Conservation (phyloP, 2,797 vertebrate species). For the Luscinia luscinia region DNA sequence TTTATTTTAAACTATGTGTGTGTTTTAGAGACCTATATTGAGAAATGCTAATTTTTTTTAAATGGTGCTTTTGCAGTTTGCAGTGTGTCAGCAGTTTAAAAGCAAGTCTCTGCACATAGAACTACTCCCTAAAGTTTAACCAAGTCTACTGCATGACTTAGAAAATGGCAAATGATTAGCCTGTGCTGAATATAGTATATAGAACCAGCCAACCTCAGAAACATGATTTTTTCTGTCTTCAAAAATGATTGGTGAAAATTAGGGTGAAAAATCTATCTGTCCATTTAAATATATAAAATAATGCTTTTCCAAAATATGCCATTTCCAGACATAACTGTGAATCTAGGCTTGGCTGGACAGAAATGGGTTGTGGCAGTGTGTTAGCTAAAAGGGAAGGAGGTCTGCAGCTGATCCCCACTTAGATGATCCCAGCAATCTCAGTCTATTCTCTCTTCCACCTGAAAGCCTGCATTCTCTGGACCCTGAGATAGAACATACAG, state of each 20-base stretch:
- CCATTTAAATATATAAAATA: not conserved
- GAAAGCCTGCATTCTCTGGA: not conserved
- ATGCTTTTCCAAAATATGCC: not conserved
- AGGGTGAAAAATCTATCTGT: not conserved
- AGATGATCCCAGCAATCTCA: not conserved
- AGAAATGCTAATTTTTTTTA: slow-evolving; percentile 51
- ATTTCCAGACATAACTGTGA: not conserved
- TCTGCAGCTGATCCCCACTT: not conserved
- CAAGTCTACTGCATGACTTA: not conserved
- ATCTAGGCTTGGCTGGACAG: not conserved
- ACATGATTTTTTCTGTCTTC: not conserved
- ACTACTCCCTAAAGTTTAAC: not conserved
- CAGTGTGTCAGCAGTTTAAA: slow-evolving; percentile 58
- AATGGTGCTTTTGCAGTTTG: slow-evolving; percentile 2
- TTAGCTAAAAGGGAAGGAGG: not conserved
- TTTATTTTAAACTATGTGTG: slow-evolving; percentile 67
- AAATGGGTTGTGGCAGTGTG: not conserved
- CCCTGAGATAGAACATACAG: not conserved
- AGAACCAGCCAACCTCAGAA: not conserved
- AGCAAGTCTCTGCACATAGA: not conserved
- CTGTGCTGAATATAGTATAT: not conserved
- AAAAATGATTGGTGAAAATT: not conserved
- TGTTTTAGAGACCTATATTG: slow-evolving; percentile 68
- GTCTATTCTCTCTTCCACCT: not conserved
- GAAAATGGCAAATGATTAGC: not conserved